A percentile compares a stretch with the other conserved stretches of the same genome.
Conservation (phyloP, 2,797 vertebrate species). For the Chelonia mydas region DNA sequence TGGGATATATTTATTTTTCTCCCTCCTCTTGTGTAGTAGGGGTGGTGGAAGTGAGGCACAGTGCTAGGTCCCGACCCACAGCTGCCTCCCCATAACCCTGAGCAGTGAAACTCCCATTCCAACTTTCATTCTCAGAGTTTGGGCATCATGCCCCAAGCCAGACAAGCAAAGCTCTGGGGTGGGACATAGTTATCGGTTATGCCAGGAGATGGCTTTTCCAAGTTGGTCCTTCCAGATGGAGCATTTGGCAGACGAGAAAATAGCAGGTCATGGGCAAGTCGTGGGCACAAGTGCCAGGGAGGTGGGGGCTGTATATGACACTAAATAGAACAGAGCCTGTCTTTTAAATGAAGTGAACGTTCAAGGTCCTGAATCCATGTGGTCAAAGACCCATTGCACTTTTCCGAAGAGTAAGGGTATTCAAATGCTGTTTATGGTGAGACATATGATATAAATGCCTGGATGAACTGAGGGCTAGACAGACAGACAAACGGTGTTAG, state of each 20-base stretch:
- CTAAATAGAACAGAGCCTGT: background rate
- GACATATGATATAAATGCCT: background rate
- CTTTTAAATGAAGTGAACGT: constrained; percentile 1
- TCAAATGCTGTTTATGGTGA: background rate
- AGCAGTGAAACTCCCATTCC: background rate
- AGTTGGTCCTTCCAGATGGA: background rate
- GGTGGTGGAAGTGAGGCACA: constrained; percentile 39
- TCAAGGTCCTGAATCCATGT: fast-evolving
- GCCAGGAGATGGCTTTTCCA: background rate
- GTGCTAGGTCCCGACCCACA: background rate
- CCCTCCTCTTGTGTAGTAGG: constrained; percentile 38
- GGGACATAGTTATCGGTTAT: background rate
- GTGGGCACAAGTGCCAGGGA: background rate
- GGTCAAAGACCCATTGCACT: background rate
- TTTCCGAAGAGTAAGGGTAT: background rate
- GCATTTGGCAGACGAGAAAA: background rate
- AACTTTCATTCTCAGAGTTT: background rate
- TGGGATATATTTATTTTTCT: constrained; percentile 79
- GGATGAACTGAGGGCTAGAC: background rate
- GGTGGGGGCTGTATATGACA: background rate
- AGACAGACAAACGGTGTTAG: background rate
- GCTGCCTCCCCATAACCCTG: background rate
- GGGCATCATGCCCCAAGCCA: background rate
- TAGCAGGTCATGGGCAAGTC: background rate
- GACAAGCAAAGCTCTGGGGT: background rate